Conservation (phyloP, 2,888 invertebrate species). For the Leucophenga maculata region DNA sequence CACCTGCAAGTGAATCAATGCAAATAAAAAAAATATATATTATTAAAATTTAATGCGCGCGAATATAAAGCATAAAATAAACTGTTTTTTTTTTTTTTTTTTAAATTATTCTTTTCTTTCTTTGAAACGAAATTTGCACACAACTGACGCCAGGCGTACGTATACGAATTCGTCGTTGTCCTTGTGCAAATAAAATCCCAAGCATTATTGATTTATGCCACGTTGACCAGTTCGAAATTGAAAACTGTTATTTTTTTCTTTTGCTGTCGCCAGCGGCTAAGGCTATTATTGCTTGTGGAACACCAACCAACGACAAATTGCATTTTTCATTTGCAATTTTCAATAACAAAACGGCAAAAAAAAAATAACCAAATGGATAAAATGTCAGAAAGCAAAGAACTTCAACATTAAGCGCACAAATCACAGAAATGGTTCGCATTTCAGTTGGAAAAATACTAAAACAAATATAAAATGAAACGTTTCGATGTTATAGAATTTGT, state of each 20-base stretch:
- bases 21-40: background rate
- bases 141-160: background rate
- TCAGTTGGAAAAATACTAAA: background rate
- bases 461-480: background rate
- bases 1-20: slow-evolving; percentile 53
- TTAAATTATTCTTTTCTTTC: background rate
- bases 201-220: slow-evolving; percentile 40
- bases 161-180: background rate
- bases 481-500: too few relatives aligned
- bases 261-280: background rate
- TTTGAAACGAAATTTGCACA: background rate
- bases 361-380: background rate
- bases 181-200: background rate
- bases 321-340: slow-evolving; percentile 21
- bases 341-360: slow-evolving; percentile 10
- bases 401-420: slow-evolving; percentile 7
- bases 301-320: slow-evolving; percentile 1
- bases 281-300: background rate
- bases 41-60: background rate
- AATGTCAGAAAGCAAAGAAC: background rate
- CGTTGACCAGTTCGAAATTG: slow-evolving; percentile 37
- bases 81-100: background rate
- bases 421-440: background rate
- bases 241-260: slow-evolving; percentile 29
- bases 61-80: background rate